A percentile compares a stretch with the other conserved stretches of the same genome.
Evolutionary conservation across 2,888 invertebrate genomes (phyloP).

Genomic region (Tetragnatha montana): DNA sequence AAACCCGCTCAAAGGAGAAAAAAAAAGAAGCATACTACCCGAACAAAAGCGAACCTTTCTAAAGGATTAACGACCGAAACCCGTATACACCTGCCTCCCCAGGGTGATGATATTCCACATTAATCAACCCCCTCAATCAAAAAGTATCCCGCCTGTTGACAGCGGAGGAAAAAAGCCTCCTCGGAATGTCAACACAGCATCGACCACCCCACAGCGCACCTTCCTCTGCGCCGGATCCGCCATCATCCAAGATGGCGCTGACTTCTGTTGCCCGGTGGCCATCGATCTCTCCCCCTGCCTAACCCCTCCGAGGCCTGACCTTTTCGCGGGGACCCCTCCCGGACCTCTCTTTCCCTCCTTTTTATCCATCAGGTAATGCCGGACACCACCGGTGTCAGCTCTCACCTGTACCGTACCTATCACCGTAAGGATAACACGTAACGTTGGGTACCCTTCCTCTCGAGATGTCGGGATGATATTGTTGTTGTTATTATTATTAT

Average conservation of each 20-base stretch:
- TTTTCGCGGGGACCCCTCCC: neutral
- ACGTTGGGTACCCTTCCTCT: no score
- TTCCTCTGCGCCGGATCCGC: constrained; percentile 11
- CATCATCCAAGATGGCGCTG: constrained; percentile 65
- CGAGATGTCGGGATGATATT: no score
- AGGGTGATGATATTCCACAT: neutral
- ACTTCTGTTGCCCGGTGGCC: constrained; percentile 52
- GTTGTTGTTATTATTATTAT: no score
- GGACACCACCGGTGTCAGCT: no score
- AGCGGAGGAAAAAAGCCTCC: neutral
- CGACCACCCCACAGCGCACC: constrained; percentile 30
- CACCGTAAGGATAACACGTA: no score
- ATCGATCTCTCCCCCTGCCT: constrained; percentile 51
- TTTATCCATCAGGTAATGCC: neutral
- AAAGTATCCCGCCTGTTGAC: neutral
- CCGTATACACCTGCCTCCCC: neutral
- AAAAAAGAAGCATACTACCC: no score
- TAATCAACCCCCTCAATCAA: constrained; percentile 14
- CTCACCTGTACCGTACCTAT: no score
- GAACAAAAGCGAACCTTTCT: no score
- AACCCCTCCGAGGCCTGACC: constrained; percentile 18
- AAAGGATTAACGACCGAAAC: neutral
- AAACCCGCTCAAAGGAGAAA: no score
- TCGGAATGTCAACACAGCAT: neutral
- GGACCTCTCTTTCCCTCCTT: neutral